A percentile compares a stretch with the other conserved stretches of the same genome.
phyloP scores from a whole-genome alignment of 1,140 invertebrate species.

The Helicoverpa armigera region DNA sequence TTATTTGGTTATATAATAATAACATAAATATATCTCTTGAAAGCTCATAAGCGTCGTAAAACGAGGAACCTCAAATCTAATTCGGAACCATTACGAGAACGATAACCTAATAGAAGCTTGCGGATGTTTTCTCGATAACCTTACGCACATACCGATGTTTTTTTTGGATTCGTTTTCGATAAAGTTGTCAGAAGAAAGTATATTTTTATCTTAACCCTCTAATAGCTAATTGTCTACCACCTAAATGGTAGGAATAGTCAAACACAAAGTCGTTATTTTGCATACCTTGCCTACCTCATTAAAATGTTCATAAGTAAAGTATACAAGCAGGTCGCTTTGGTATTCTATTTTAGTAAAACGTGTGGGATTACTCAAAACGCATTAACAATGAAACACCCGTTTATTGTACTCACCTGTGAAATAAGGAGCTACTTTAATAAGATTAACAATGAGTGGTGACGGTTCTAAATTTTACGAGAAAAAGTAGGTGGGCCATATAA shows the following conservation, averaged over 20 bases:
- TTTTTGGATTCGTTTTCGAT: not conserved
- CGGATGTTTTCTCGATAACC: constrained; percentile 9
- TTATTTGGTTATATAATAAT: too few relatives aligned
- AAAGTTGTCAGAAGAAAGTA: too few relatives aligned
- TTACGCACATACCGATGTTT: not conserved
- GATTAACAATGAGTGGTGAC: constrained; percentile 37
- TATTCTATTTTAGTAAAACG: constrained; percentile 28
- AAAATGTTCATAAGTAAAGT: constrained; percentile 9
- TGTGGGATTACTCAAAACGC: constrained; percentile 10
- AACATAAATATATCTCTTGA: too few relatives aligned
- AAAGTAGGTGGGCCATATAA: constrained; percentile 36
- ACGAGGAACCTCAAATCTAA: not conserved
- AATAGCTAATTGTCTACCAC: too few relatives aligned
- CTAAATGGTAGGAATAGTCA: too few relatives aligned
- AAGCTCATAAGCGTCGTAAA: not conserved
- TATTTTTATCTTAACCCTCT: too few relatives aligned
- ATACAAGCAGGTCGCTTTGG: not conserved
- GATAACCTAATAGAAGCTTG: constrained; percentile 12
- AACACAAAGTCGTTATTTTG: too few relatives aligned
- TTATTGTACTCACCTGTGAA: constrained; percentile 28
- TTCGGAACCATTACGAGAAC: constrained; percentile 12
- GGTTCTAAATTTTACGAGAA: constrained; percentile 22
- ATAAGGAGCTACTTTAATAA: constrained; percentile 26
- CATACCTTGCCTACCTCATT: too few relatives aligned
- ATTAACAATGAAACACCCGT: constrained; percentile 20